Conservation (phyloP, 2,888 invertebrate genomes). For the Dicycla oo region DNA sequence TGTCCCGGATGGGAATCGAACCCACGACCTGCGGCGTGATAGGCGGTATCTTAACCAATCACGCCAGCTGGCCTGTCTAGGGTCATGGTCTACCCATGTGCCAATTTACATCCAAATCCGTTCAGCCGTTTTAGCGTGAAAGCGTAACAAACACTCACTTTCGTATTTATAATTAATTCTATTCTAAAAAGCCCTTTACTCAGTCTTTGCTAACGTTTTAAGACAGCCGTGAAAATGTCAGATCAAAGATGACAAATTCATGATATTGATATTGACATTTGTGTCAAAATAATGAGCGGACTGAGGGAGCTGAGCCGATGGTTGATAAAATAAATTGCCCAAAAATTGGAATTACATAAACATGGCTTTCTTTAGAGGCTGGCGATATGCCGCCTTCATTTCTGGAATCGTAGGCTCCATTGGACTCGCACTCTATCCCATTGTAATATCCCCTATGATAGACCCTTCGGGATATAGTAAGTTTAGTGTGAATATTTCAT, state of each 20-base stretch:
- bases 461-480: slow-evolving; percentile 92
- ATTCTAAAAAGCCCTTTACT: slow-evolving; percentile 1
- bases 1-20: no score
- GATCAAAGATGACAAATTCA: background rate
- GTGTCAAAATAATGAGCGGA: no score
- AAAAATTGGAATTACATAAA: slow-evolving; percentile 45
- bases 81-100: no score
- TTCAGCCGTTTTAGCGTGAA: no score
- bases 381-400: slow-evolving; percentile 89
- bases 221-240: background rate
- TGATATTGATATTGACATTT: slow-evolving; percentile 6
- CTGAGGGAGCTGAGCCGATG: background rate
- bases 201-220: no score
- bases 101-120: no score
- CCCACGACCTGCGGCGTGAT: no score
- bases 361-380: slow-evolving; percentile 81
- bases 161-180: background rate
- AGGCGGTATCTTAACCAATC: no score
- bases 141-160: no score
- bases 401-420: slow-evolving; percentile 89
- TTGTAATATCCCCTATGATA: slow-evolving; percentile 91
- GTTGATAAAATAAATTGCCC: slow-evolving; percentile 33
- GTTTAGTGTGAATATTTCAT: slow-evolving; percentile 62
- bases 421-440: slow-evolving; percentile 90
- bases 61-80: no score